Conservation (phyloP, 1,140 invertebrate species). For the Drosophila kepulauana region DNA sequence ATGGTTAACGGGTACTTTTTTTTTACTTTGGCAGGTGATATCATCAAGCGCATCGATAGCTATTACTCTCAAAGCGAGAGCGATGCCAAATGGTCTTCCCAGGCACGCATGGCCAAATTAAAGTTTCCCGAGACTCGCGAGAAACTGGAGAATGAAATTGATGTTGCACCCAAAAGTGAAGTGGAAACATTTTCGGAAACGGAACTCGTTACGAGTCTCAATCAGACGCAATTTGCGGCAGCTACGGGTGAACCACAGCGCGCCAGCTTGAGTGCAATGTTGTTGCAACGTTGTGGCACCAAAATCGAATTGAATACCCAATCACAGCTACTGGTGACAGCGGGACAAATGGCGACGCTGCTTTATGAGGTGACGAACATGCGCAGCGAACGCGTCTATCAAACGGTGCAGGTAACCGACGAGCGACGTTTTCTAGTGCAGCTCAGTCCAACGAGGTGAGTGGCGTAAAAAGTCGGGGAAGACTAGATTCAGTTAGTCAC, state of each 20-base stretch:
- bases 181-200: slow-evolving; percentile 79
- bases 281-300: slow-evolving; percentile 72
- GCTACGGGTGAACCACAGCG: slow-evolving; percentile 50
- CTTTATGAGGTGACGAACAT: slow-evolving; percentile 87
- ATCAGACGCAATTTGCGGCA: slow-evolving; percentile 58
- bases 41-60: slow-evolving; percentile 78
- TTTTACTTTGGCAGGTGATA: slow-evolving; percentile 63
- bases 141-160: slow-evolving; percentile 48
- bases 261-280: slow-evolving; percentile 55
- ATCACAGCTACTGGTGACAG: slow-evolving; percentile 71
- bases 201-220: slow-evolving; percentile 68
- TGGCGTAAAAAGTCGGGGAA: background rate
- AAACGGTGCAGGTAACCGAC: slow-evolving; percentile 86
- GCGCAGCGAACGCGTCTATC: slow-evolving; percentile 85
- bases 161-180: slow-evolving; percentile 62
- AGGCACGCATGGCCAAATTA: slow-evolving; percentile 49
- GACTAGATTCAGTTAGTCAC: background rate
- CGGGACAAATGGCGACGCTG: slow-evolving; percentile 69
- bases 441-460: slow-evolving; percentile 81
- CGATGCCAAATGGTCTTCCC: slow-evolving; percentile 12
- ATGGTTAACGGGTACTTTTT: background rate
- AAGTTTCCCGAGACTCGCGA: slow-evolving; percentile 65
- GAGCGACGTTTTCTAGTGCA: slow-evolving; percentile 86
- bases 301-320: slow-evolving; percentile 81
- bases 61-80: slow-evolving; percentile 58